Evolutionary conservation across 2,888 invertebrate species (phyloP), one percentile per base, ranked within the genome.

Genomic region (Clistopyga incitator): DNA sequence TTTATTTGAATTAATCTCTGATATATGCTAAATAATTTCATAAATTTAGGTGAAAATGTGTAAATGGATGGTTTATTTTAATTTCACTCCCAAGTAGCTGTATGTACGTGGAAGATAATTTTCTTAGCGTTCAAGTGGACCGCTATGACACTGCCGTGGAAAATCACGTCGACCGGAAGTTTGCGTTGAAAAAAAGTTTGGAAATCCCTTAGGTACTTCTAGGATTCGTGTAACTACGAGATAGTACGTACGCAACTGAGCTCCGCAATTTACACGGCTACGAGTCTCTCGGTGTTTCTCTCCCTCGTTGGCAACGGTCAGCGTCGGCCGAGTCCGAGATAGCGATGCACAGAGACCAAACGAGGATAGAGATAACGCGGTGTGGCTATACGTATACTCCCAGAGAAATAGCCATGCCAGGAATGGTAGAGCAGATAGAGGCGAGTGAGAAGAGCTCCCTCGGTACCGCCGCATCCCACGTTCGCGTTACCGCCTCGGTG

Each of bases 251-350:
- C 61, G 74, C 74, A 29, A 50, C 29, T 2, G 18, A 74, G 42
- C 65, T 45, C 45, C 71, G 77, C 77, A 85, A 85, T 80, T 82
- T 82, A 80, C 82, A 78, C 77, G 65, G 50, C 82, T 74, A 76
- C 81, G 79, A 76, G n/a, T 20, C 74, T 8, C 11, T 59, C 42
- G 10, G 25, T 45, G 64, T 80, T 74, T 67, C 61, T 61, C 70
- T 61, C 45, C 38, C 52, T 56, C 23, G 15, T 23, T 25, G 11
- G 11, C 59, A 70, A 50, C 50, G 56, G 78, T 54, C 72, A 77
- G 25, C 71, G 29, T 34, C 77, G 54, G 61, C 25, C 47, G 67
- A 76, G 38, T 45, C 25, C 23, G 47, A 42, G 52, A 54, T 65
- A 50, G 50, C 65, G 29, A 38, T 50, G 38, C 20, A 15, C 18